phyloP scores from a whole-genome alignment of 1,140 invertebrate genomes.

The Helicoverpa zea region DNA sequence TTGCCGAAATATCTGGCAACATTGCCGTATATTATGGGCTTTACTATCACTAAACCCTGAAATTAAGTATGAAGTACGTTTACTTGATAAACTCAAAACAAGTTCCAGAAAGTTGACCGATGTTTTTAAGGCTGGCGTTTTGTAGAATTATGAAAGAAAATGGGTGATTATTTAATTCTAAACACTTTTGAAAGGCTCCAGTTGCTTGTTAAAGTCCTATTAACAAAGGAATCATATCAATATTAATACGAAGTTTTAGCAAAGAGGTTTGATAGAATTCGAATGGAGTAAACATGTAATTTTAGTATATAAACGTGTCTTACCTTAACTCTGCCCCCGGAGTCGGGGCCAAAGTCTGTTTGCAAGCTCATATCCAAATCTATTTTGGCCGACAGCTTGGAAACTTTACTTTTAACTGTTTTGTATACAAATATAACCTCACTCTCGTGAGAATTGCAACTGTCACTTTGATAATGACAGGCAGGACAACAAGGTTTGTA shows the following conservation, averaged over 20 bases:
- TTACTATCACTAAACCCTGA: conserved; percentile 96
- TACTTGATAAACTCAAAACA: background rate
- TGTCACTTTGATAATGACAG: conserved; percentile 9
- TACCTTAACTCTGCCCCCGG: conserved; percentile 93
- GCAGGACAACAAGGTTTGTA: background rate
- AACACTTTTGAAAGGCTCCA: too few relatives aligned
- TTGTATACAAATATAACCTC: conserved; percentile 45
- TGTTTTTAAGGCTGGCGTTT: too few relatives aligned
- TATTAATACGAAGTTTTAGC: too few relatives aligned
- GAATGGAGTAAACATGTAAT: too few relatives aligned
- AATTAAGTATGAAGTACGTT: conserved; percentile 56
- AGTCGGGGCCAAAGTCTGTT: conserved; percentile 93
- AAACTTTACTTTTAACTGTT: conserved; percentile 23
- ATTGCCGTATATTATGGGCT: conserved; percentile 99
- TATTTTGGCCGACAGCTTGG: conserved; percentile 59
- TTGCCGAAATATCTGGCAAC: conserved; percentile 98
- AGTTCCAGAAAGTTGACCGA: too few relatives aligned
- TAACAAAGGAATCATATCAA: too few relatives aligned
- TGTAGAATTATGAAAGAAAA: too few relatives aligned
- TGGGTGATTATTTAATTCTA: too few relatives aligned
- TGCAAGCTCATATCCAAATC: conserved; percentile 88
- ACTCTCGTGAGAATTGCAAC: conserved; percentile 6
- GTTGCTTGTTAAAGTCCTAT: too few relatives aligned
- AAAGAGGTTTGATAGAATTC: too few relatives aligned
- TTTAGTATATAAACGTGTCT: background rate